Percentiles rank a stretch among this genome's conserved stretches.
These are phyloP conservation scores for Camelus dromedarius DNA, from an alignment of 2,113 vertebrate genomes.

Conservation along the genomic window DNA sequence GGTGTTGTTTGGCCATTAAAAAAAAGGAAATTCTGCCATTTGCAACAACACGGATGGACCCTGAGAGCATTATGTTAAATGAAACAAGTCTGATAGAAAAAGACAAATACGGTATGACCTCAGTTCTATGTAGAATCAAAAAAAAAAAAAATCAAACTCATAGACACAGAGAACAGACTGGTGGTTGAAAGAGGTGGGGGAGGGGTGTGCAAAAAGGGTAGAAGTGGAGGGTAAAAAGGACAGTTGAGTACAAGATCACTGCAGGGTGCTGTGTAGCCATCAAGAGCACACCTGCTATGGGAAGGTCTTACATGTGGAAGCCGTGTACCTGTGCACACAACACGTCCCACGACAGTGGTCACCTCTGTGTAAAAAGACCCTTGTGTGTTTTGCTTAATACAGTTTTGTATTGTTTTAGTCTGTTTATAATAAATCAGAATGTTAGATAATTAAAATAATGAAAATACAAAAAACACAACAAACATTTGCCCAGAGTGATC, in stretches of 20 bases:
- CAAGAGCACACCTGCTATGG: background rate
- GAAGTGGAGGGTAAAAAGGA: background rate
- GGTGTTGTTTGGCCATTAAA: background rate
- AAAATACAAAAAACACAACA: background rate
- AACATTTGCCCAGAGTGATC: background rate
- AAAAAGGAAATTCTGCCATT: background rate
- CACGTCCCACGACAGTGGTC: background rate
- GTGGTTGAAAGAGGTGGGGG: background rate
- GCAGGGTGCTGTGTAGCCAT: no score
- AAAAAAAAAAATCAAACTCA: background rate
- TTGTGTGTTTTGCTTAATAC: background rate
- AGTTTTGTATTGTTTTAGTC: background rate
- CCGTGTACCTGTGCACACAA: fast-evolving
- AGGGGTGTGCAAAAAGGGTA: no score
- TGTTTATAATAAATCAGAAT: background rate
- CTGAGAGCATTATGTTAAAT: background rate
- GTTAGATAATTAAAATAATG: background rate
- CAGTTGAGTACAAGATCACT: background rate
- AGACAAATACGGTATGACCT: background rate
- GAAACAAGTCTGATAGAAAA: background rate
- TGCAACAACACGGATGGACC: background rate
- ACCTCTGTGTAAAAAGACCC: background rate
- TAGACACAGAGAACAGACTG: background rate
- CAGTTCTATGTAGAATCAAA: background rate
- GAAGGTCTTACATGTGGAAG: background rate